Evolutionary conservation across 1,140 invertebrate species (phyloP).

Genomic region (Amphibalanus amphitrite): DNA sequence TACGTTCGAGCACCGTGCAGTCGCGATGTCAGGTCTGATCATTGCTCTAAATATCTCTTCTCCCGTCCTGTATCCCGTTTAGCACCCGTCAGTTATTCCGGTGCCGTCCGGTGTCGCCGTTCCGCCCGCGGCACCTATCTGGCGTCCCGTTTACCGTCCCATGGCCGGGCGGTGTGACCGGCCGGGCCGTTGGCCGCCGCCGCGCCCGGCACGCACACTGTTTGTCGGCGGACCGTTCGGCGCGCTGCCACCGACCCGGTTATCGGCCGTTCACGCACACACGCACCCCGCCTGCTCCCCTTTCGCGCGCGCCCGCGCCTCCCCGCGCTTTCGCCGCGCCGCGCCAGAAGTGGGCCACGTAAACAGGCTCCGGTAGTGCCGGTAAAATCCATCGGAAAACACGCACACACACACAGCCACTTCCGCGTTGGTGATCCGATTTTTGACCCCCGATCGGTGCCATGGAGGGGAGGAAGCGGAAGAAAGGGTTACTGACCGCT

Average conservation of each 20-base stretch:
- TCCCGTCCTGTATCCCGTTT: too few relatives aligned
- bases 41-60: too few relatives aligned
- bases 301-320: not conserved
- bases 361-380: not conserved
- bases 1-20: too few relatives aligned
- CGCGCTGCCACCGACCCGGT: not conserved
- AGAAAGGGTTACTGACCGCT: not conserved
- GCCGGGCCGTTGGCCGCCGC: too few relatives aligned
- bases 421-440: not conserved
- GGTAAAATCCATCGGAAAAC: not conserved
- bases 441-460: not conserved
- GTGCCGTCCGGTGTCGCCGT: too few relatives aligned
- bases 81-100: too few relatives aligned
- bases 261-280: not conserved
- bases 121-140: too few relatives aligned
- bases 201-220: too few relatives aligned
- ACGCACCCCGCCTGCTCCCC: not conserved
- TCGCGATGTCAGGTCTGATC: too few relatives aligned
- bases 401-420: not conserved
- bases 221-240: too few relatives aligned
- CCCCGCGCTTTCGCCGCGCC: not conserved
- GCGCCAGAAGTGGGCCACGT: not conserved
- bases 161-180: too few relatives aligned
- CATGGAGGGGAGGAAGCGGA: not conserved
- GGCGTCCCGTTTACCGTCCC: too few relatives aligned